Evolutionary conservation across 2,797 vertebrate genomes (phyloP), one percentile per base, ranked within the genome.

Genomic region (Mormyrops boulengeri): DNA sequence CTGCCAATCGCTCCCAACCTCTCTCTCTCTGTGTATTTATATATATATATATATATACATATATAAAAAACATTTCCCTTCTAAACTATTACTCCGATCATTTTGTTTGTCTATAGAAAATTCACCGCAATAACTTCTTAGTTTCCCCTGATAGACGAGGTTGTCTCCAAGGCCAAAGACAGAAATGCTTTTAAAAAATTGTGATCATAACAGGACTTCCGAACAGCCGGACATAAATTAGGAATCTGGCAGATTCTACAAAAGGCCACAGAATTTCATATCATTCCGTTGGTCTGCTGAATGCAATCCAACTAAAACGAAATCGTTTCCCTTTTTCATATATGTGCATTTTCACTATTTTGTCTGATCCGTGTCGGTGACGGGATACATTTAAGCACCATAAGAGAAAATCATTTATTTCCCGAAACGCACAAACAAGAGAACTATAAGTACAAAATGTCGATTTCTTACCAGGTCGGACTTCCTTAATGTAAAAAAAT

Each of bases 391-490:
- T 44, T 82, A 82, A 82, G 38, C 38, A 44, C 41, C 17, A 44
- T 47, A 82, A 73, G 69, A 38, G 69, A 38, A 73, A 73, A 73
- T 73, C 12, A 73, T 73, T 38, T 73, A 47, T 47, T 82, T 82
- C 12, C 69, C 69, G 69, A 73, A 38, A 73, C 69, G 77, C 77
- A 8, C 77, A 82, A 82, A 44, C 77, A 47, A 44, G 6, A 82
- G 19, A 47, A 82, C 17, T 82, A 44, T 88, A 90, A 89, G 89
- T 91, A 90, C 91, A 60, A 57, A 44, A 93, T 92, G 93, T 92
- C 22, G 52, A 87, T 90, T 94, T 95, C 95, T 98, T 97, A 98
- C 97, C 97, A 96, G 94, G 93, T 94, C 91, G 94, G 94, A 93
- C 94, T 95, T 94, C 92, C 93, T 92, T 92, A 92, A 95, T 95